Base-by-base conservation (phyloP, 2,888 invertebrate species). In the Luperina testacea region DNA sequence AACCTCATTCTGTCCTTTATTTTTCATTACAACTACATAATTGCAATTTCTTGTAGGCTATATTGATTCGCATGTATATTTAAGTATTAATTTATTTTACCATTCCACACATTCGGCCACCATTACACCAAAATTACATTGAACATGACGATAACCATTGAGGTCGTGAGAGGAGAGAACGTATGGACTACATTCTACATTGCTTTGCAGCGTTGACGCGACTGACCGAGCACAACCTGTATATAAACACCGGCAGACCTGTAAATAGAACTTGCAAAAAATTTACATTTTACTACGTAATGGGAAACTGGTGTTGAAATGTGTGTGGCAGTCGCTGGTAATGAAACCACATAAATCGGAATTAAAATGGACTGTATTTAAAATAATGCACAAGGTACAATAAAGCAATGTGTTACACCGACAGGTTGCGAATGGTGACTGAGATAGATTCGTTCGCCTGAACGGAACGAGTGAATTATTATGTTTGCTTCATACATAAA, bases 221-320 rank as follows among this genome's bases (percentile, higher is more conserved):
- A 72, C 63, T 64, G 64, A 70, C 71, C 72, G 51, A 84, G 88
- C 90, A 91, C 91, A 76, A 85, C 71, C 73, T 93, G 93, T 93
- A 93, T 74, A 94, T 93, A 93, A 76, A 84, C 93, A 92, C 93
- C 84, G 80, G 85, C 84, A 86, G 85, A 85, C 70, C 78, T 93
- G 90, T 91, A 91, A 90, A 90, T 75, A 81, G 70, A 70, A 53
- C 82, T 82, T 76, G 75, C 81, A 72, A 72, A 57, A 75, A 73
- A 64, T 71, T 0, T 80, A 48, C 2, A 65, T n/a, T 57, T 45
- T 53, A 11, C 2, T 64, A 67, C 1, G 2, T 27, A 3, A 74
- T 57, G 32, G 38, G 61, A 63, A 67, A 32, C 15, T 70, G 59
- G 48, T 67, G 45, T 71, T 63, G 15, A 48, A 0, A 24, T 38